phyloP scores from a whole-genome alignment of 2,888 invertebrate genomes.

The Sceliomorpha sp. region DNA sequence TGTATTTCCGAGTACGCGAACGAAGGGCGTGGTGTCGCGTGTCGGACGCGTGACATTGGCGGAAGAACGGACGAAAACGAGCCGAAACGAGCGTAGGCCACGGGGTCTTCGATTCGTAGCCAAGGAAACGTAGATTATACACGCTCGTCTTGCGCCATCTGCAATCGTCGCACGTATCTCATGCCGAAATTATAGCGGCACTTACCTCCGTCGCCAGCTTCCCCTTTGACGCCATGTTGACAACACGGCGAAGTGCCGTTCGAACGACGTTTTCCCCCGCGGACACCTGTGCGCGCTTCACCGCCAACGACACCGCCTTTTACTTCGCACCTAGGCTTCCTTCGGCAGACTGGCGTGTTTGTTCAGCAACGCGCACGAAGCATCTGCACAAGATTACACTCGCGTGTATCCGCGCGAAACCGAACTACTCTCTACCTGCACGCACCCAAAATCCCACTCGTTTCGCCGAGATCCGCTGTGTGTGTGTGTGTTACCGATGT shows the following conservation, averaged over 20 bases:
- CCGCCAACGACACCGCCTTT: background rate
- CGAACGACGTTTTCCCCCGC: too few relatives aligned
- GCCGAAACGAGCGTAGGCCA: background rate
- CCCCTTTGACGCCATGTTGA: conserved; percentile 27
- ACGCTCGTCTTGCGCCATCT: conserved; percentile 2
- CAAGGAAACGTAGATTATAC: background rate
- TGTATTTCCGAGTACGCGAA: too few relatives aligned
- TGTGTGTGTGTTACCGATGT: too few relatives aligned
- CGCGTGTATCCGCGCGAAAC: background rate
- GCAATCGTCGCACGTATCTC: background rate
- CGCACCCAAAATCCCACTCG: conserved; percentile 1
- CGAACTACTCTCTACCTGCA: background rate
- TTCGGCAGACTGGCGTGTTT: background rate
- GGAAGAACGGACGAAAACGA: background rate
- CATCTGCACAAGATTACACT: conserved; percentile 1
- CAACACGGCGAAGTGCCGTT: conserved; percentile 9
- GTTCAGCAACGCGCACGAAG: background rate
- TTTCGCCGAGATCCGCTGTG: background rate
- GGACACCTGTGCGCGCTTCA: background rate
- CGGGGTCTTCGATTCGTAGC: background rate
- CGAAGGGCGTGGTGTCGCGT: conserved; percentile 1
- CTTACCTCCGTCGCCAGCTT: conserved; percentile 21
- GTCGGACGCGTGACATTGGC: background rate
- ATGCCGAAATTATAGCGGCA: background rate
- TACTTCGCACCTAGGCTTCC: background rate